Evolutionary conservation across 2,113 vertebrate genomes (phyloP).

Genomic region (Gila orcuttii): DNA sequence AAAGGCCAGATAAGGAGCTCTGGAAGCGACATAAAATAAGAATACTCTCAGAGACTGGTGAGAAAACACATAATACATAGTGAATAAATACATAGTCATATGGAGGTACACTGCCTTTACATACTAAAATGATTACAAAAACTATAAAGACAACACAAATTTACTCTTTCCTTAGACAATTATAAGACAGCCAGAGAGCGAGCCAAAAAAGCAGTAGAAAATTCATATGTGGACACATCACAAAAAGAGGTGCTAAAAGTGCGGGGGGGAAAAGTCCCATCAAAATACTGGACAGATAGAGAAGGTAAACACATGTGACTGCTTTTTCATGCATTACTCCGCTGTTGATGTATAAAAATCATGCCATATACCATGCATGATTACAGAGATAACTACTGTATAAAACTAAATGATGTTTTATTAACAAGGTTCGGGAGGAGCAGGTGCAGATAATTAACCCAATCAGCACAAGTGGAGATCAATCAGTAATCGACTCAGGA

Average conservation of each 20-base stretch:
- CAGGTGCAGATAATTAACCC: too few relatives aligned
- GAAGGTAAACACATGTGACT: background rate
- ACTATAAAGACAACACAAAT: background rate
- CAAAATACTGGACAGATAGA: background rate
- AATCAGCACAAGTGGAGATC: too few relatives aligned
- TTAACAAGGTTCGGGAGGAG: too few relatives aligned
- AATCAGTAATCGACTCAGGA: too few relatives aligned
- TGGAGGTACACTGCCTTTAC: slow-evolving; percentile 5
- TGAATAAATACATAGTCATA: background rate
- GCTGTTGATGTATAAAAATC: background rate
- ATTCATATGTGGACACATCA: background rate
- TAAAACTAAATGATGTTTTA: too few relatives aligned
- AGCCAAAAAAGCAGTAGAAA: background rate
- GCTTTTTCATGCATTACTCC: background rate
- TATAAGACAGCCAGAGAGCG: background rate
- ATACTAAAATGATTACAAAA: background rate
- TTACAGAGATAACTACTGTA: too few relatives aligned
- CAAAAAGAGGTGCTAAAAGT: background rate
- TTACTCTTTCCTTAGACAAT: background rate
- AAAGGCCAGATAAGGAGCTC: background rate
- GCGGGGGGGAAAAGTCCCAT: background rate
- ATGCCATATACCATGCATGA: background rate
- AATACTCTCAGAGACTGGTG: background rate
- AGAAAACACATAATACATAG: too few relatives aligned
- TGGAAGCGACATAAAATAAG: background rate